Percentiles rank a stretch among this genome's conserved stretches.
phyloP scores from a whole-genome alignment of 2,113 vertebrate genomes.

The Prietella phreatophila region DNA sequence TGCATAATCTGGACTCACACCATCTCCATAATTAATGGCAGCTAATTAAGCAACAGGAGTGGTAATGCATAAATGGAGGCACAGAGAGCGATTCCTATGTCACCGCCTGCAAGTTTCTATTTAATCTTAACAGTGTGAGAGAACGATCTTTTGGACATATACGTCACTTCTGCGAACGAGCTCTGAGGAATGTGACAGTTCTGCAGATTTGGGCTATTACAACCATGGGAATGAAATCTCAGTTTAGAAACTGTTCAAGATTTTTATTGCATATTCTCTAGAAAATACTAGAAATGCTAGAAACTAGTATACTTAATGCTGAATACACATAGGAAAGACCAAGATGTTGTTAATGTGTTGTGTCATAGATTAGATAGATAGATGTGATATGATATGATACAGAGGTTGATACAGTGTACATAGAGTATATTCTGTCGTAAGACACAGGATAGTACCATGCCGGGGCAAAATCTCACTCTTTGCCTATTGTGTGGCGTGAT shows the following conservation, averaged over 20 bases:
- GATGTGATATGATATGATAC: background rate
- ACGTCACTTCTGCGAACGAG: constrained; percentile 4
- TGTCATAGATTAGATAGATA: background rate
- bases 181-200: constrained; percentile 17
- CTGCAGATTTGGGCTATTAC: constrained; percentile 4
- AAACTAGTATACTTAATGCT: background rate
- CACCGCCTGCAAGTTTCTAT: constrained; percentile 42
- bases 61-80: constrained; percentile 28
- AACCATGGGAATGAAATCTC: background rate
- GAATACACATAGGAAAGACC: background rate
- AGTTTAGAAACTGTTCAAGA: background rate
- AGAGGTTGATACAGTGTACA: background rate
- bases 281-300: background rate
- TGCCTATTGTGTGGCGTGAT: background rate
- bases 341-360: background rate
- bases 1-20: constrained; percentile 29
- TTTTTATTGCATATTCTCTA: background rate
- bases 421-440: background rate
- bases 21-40: constrained; percentile 44
- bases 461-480: background rate
- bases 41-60: constrained; percentile 45
- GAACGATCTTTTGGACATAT: constrained; percentile 1
- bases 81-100: constrained; percentile 31
- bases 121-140: constrained; percentile 47
- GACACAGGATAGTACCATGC: background rate